Evolutionary conservation across 1,140 invertebrate species (phyloP).

Genomic region (Heliconius melpomene): DNA sequence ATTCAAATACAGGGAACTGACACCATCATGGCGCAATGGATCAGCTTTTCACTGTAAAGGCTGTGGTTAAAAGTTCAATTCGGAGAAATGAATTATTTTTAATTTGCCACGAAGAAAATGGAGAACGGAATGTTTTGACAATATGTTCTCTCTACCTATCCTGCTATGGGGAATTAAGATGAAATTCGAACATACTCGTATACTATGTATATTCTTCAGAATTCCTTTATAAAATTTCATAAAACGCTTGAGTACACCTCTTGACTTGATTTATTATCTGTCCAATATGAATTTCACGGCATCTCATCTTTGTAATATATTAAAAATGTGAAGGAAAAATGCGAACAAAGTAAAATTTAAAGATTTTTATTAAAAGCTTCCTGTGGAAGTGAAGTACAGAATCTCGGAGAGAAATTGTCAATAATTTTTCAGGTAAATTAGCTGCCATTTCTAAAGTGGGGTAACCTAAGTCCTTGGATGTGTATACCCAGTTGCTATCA

Average conservation of each 20-base stretch:
- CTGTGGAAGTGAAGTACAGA: neutral
- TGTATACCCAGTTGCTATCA: no score
- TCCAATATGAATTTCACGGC: neutral
- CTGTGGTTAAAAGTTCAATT: neutral
- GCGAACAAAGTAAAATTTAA: neutral
- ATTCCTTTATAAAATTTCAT: neutral
- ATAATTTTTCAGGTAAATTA: no score
- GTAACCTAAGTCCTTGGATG: no score
- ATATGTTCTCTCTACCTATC: no score
- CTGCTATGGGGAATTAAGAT: neutral
- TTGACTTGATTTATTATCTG: slow-evolving; percentile 11
- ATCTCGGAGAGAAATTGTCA: neutral
- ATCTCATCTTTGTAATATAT: neutral
- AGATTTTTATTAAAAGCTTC: slow-evolving; percentile 1
- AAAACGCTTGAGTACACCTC: slow-evolving; percentile 2
- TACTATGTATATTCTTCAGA: neutral
- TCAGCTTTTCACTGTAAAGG: neutral
- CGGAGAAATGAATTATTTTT: neutral
- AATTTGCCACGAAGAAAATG: neutral
- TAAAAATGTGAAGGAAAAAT: neutral
- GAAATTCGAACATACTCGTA: no score
- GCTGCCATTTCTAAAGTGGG: no score
- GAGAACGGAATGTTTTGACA: no score
- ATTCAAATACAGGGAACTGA: neutral
- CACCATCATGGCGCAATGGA: neutral